These are phyloP conservation scores for Seladonia tumulorum DNA, from an alignment of 2,888 invertebrate genomes.

Conservation along the genomic window DNA sequence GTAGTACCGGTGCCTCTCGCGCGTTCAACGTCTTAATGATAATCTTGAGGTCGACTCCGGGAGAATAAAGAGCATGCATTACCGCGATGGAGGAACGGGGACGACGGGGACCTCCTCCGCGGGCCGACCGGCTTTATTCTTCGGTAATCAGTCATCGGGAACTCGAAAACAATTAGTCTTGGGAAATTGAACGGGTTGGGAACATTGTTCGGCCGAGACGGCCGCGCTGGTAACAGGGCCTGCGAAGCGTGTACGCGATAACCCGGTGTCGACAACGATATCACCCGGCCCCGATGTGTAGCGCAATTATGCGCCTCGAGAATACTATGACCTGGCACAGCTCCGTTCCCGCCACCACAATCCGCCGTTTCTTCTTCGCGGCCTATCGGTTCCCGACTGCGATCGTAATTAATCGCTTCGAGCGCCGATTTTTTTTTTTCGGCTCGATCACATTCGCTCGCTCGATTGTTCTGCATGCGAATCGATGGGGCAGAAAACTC, in stretches of 20 bases:
- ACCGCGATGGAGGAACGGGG: constrained; percentile 16
- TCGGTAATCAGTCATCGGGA: constrained; percentile 20
- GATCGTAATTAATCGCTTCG: neutral
- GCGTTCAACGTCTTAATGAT: constrained; percentile 60
- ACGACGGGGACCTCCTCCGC: neutral
- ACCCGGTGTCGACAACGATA: constrained; percentile 12
- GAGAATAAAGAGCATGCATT: constrained; percentile 54
- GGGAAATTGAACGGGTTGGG: constrained; percentile 36
- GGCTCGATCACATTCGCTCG: neutral
- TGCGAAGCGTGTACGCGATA: constrained; percentile 3
- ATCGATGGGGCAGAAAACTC: neutral
- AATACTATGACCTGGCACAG: neutral
- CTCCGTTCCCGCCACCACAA: neutral
- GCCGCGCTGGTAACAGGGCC: constrained; percentile 3
- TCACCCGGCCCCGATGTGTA: neutral
- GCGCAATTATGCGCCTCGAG: constrained; percentile 3
- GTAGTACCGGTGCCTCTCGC: constrained; percentile 34
- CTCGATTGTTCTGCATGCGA: neutral
- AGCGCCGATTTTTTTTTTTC: neutral
- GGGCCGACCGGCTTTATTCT: neutral
- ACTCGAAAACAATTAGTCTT: constrained; percentile 37
- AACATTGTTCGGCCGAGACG: constrained; percentile 19
- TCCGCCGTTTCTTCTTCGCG: neutral
- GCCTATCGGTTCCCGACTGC: neutral
- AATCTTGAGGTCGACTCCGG: constrained; percentile 45